phyloP scores from a whole-genome alignment of 2,797 vertebrate species.

The Fundulus diaphanus region DNA sequence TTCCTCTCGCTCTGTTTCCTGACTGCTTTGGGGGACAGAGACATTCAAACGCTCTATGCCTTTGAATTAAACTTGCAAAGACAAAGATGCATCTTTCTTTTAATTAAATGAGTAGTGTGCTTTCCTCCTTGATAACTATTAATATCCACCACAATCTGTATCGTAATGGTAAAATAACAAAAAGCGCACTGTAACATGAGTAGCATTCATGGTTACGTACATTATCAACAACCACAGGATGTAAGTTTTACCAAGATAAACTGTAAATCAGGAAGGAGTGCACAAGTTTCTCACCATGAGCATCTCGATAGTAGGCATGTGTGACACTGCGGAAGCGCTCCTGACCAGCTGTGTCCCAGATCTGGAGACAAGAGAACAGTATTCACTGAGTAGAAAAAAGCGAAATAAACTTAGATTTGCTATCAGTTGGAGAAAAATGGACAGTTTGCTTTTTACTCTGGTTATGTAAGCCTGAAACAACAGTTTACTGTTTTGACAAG shows the following conservation, averaged over 20 bases:
- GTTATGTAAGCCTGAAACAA: slow-evolving; percentile 13
- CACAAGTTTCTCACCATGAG: slow-evolving; percentile 82
- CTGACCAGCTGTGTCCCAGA: slow-evolving; percentile 93
- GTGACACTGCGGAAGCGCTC: slow-evolving; percentile 90
- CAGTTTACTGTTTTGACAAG: background rate
- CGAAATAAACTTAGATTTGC: slow-evolving; percentile 25
- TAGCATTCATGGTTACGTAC: background rate
- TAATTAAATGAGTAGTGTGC: too few relatives aligned
- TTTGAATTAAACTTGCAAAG: too few relatives aligned
- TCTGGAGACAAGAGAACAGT: slow-evolving; percentile 72
- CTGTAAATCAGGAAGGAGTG: background rate
- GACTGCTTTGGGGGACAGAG: too few relatives aligned
- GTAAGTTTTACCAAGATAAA: background rate
- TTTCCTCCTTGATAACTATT: too few relatives aligned
- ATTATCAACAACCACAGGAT: background rate
- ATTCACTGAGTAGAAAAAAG: slow-evolving; percentile 13
- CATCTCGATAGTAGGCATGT: slow-evolving; percentile 90
- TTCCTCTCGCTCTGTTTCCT: too few relatives aligned
- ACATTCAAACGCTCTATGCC: too few relatives aligned
- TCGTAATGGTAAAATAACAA: background rate
- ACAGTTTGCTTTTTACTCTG: too few relatives aligned
- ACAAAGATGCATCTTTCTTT: too few relatives aligned
- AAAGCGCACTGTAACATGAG: background rate
- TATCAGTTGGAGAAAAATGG: background rate
- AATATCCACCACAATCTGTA: too few relatives aligned